phyloP scores from a whole-genome alignment of 2,888 invertebrate species.

The Rhodophaea formosa region DNA sequence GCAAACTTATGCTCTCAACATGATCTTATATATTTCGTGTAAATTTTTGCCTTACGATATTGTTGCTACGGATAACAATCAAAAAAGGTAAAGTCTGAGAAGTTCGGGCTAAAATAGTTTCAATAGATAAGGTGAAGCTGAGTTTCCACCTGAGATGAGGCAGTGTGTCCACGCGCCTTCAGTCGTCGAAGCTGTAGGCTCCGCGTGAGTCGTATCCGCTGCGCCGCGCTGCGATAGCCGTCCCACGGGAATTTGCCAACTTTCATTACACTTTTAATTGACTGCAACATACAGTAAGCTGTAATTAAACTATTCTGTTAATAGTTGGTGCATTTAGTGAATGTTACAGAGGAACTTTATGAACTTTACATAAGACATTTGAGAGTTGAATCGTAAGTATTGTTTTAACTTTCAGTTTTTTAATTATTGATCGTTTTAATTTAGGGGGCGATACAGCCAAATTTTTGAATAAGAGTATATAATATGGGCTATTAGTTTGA shows the following conservation, averaged over 20 bases:
- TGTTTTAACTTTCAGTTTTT: background rate
- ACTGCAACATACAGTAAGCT: background rate
- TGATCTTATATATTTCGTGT: too few relatives aligned
- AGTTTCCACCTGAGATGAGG: background rate
- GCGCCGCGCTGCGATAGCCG: background rate
- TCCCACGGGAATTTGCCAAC: background rate
- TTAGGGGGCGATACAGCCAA: too few relatives aligned
- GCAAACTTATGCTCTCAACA: too few relatives aligned
- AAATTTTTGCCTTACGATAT: too few relatives aligned
- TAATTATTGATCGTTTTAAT: too few relatives aligned
- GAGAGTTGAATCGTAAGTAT: conserved; percentile 1
- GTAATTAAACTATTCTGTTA: background rate
- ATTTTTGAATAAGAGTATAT: too few relatives aligned
- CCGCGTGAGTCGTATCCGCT: background rate
- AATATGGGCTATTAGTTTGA: too few relatives aligned
- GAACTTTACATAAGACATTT: background rate
- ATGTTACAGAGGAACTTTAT: background rate
- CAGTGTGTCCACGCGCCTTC: background rate
- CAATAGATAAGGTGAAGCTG: background rate
- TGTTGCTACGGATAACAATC: too few relatives aligned
- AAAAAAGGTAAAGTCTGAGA: too few relatives aligned
- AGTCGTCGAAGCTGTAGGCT: background rate
- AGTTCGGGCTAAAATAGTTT: background rate
- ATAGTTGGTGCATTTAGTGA: background rate
- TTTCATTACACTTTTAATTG: background rate